These are phyloP conservation scores for Sebastes variabilis DNA, from an alignment of 2,797 vertebrate species.

Conservation along the genomic window DNA sequence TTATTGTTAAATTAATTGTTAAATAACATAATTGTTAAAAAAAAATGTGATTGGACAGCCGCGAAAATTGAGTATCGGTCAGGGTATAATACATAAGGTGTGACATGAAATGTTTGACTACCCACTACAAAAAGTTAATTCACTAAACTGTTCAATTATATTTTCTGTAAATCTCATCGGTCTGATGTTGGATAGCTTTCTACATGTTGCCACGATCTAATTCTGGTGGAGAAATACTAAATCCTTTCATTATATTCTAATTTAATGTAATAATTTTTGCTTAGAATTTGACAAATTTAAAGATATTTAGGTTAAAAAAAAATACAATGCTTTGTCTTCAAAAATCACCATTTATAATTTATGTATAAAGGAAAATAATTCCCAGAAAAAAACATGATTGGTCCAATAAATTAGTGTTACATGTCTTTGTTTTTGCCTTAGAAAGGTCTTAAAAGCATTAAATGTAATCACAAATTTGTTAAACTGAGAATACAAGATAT, in stretches of 20 bases:
- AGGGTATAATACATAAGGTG: accelerated
- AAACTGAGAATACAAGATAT: background rate
- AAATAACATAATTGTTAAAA: background rate
- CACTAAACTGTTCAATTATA: background rate
- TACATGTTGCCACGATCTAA: background rate
- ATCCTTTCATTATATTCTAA: background rate
- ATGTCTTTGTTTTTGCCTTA: background rate
- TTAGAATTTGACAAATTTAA: background rate
- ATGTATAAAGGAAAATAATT: background rate
- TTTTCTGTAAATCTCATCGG: background rate
- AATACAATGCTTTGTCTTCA: background rate
- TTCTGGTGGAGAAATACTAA: background rate
- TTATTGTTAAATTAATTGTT: too few species aligned
- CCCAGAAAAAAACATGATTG: background rate
- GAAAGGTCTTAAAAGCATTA: background rate
- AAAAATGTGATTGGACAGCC: background rate
- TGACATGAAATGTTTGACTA: background rate
- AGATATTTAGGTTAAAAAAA: background rate
- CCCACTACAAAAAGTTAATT: accelerated
- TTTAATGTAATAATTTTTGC: background rate
- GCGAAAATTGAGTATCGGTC: too few species aligned
- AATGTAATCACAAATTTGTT: background rate
- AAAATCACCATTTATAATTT: background rate
- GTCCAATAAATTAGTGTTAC: accelerated
- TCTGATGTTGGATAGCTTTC: background rate